A percentile compares a stretch with the other conserved stretches of the same genome.
Conservation (phyloP, 2,113 vertebrate genomes). For the Amphiprion ocellaris region DNA sequence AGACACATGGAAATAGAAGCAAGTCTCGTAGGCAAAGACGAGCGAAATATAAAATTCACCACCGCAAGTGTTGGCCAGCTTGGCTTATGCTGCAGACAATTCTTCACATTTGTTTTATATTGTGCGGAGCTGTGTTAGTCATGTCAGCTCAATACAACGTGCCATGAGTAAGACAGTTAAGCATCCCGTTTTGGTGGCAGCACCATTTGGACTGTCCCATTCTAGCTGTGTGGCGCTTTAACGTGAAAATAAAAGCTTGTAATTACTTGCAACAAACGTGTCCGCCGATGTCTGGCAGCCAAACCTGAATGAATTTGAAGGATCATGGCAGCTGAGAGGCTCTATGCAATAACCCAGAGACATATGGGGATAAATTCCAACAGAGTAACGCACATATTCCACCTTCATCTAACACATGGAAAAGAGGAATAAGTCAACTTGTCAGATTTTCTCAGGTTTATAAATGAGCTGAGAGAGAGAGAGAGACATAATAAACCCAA, state of each 20-base stretch:
- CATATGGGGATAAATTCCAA: slow-evolving; percentile 60
- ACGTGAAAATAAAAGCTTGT: slow-evolving; percentile 39
- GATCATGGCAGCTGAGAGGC: slow-evolving; percentile 47
- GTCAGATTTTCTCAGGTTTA: slow-evolving; percentile 50
- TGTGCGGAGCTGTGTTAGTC: slow-evolving; percentile 3
- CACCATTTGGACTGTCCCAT: not conserved
- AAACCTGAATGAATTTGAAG: slow-evolving; percentile 35
- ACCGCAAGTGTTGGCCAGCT: not conserved
- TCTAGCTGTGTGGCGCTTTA: slow-evolving; percentile 1
- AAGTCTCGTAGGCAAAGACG: not conserved
- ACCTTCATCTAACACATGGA: slow-evolving; percentile 65
- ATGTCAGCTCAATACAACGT: not conserved
- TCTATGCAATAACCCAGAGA: slow-evolving; percentile 36
- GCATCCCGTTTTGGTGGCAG: not conserved
- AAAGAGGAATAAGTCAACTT: slow-evolving; percentile 46
- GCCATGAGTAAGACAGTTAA: not conserved
- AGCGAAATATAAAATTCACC: not conserved
- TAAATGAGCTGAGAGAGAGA: slow-evolving; percentile 46
- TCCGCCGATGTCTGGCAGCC: not conserved
- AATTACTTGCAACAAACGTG: slow-evolving; percentile 37
- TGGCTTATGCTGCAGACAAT: slow-evolving; percentile 2
- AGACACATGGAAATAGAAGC: slow-evolving; percentile 17
- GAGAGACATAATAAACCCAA: slow-evolving; percentile 28
- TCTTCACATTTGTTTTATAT: slow-evolving; percentile 13
- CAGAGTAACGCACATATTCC: slow-evolving; percentile 67